Evolutionary conservation across 1,140 invertebrate genomes (phyloP).

Genomic region (Drosophila nannoptera): DNA sequence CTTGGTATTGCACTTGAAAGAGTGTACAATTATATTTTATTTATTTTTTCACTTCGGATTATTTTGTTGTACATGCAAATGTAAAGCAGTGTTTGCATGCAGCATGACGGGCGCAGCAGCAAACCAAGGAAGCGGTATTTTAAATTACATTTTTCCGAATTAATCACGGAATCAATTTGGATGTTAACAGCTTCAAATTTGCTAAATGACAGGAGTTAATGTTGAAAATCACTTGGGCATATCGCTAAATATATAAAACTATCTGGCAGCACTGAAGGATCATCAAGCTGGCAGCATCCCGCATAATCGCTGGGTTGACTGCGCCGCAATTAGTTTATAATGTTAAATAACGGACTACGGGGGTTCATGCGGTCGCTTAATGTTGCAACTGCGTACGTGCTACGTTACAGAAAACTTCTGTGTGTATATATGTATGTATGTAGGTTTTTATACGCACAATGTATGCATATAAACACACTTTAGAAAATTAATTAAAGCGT

Average conservation of each 20-base stretch:
- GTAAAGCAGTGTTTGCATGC: conserved; percentile 23
- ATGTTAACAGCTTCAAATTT: conserved; percentile 12
- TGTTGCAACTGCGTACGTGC: conserved; percentile 50
- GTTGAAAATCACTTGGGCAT: not conserved
- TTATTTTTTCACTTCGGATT: not conserved
- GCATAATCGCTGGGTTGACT: not conserved
- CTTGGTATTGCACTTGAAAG: conserved; percentile 51
- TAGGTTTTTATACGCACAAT: conserved; percentile 1
- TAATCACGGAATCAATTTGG: conserved; percentile 38
- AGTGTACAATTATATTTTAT: conserved; percentile 17
- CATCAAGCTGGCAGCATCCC: not conserved
- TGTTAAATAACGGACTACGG: conserved; percentile 20
- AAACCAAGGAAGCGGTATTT: conserved; percentile 20
- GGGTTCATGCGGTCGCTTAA: conserved; percentile 1
- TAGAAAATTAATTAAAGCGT: conserved; percentile 69
- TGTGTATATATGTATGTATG: too few relatives aligned
- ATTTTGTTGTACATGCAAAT: conserved; percentile 28
- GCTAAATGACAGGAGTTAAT: not conserved
- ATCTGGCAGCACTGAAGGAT: conserved; percentile 27
- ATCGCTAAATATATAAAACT: not conserved
- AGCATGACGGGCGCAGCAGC: conserved; percentile 9
- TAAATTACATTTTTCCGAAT: conserved; percentile 15
- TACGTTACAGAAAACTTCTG: conserved; percentile 28
- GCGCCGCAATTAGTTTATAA: conserved; percentile 26
- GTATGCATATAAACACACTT: conserved; percentile 49